Conservation (phyloP, 92 coral and sea anemone genomes). For the Epizoanthus illoricatus region DNA sequence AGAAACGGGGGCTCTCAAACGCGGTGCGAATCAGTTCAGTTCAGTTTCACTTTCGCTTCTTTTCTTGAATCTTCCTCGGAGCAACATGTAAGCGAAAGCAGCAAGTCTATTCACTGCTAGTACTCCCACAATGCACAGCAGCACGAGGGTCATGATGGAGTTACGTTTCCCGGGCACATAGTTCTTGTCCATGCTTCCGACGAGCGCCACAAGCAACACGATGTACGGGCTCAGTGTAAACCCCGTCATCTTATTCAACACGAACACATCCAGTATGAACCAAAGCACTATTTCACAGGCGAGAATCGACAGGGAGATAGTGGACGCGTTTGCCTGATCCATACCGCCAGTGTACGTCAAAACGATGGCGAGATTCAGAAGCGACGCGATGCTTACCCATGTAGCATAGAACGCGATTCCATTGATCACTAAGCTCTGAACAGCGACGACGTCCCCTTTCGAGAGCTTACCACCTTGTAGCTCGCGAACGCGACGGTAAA, state of each 20-base stretch:
- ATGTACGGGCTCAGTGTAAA: constrained; percentile 80
- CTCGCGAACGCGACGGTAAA: constrained; percentile 65
- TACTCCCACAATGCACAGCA: constrained; percentile 60
- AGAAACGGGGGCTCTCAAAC: too few species aligned
- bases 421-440: constrained; percentile 72
- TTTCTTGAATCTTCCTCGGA: too few species aligned
- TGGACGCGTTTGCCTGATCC: constrained; percentile 55
- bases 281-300: constrained; percentile 71
- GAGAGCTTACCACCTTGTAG: constrained; percentile 28
- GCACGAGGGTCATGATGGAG: constrained; percentile 64
- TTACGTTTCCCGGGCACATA: constrained; percentile 73
- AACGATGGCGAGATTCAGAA: constrained; percentile 83
- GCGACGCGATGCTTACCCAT: constrained; percentile 84
- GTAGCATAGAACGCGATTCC: constrained; percentile 85
- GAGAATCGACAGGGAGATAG: constrained; percentile 70
- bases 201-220: constrained; percentile 84
- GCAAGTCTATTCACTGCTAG: constrained; percentile 63
- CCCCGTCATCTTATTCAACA: constrained; percentile 64
- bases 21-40: too few species aligned
- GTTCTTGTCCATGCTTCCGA: constrained; percentile 82
- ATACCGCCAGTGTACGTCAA: constrained; percentile 68
- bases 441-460: constrained; percentile 58
- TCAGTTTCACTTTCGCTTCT: too few species aligned
- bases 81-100: too few species aligned
- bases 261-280: constrained; percentile 76